Conservation (phyloP, 2,113 vertebrate species). For the Chrysemys picta region DNA sequence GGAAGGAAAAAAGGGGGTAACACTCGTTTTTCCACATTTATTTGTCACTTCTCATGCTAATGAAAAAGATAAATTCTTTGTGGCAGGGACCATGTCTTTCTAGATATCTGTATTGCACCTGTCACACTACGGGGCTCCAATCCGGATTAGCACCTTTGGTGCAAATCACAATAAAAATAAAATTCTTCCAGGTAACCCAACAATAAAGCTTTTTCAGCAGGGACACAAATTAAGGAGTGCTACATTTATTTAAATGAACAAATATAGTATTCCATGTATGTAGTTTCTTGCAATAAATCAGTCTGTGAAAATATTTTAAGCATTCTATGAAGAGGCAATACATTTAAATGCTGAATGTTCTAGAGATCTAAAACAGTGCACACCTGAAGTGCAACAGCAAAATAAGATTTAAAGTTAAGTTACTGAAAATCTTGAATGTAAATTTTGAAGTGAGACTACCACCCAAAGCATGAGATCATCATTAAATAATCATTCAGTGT, state of each 20-base stretch:
- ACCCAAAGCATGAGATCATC: neutral
- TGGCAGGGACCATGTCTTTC: neutral
- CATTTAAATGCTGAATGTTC: fast-evolving
- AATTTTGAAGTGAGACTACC: neutral
- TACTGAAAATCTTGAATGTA: neutral
- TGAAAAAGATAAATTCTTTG: neutral
- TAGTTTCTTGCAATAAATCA: too few species aligned
- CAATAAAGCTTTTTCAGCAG: neutral
- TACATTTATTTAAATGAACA: neutral
- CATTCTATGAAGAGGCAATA: neutral
- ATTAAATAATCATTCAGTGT: neutral
- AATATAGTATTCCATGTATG: neutral
- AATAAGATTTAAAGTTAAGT: neutral
- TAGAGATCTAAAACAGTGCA: neutral
- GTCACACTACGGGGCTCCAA: neutral
- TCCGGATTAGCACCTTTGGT: neutral
- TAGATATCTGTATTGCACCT: neutral
- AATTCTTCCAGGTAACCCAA: neutral
- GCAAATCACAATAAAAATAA: neutral
- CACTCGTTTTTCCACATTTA: neutral
- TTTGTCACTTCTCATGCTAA: too few species aligned
- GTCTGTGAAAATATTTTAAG: neutral
- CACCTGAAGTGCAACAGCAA: neutral
- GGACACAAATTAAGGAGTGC: neutral
- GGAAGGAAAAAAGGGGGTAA: neutral